Conservation (phyloP, 2,888 invertebrate species). For the Drepana falcataria region DNA sequence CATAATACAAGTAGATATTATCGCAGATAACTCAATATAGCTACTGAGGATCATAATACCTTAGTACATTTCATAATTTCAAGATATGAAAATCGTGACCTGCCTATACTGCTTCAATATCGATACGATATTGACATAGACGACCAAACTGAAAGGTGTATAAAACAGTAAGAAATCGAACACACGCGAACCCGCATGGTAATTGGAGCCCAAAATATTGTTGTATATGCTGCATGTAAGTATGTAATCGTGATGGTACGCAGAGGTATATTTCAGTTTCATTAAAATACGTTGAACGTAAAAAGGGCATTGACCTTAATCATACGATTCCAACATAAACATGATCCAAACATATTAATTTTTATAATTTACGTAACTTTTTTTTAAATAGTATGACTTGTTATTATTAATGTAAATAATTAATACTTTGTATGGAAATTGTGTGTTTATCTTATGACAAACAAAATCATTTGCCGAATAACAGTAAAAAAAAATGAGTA, state of each 20-base stretch:
- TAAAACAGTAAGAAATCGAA: slow-evolving; percentile 67
- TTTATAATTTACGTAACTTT: too few relatives aligned
- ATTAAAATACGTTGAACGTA: slow-evolving; percentile 2
- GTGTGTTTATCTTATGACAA: too few relatives aligned
- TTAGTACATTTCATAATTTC: slow-evolving; percentile 22
- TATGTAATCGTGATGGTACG: slow-evolving; percentile 26
- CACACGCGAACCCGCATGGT: slow-evolving; percentile 59
- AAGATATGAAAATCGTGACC: slow-evolving; percentile 58
- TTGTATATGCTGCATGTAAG: slow-evolving; percentile 32
- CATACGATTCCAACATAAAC: background rate
- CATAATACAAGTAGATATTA: too few relatives aligned
- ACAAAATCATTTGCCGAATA: too few relatives aligned
- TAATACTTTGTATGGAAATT: too few relatives aligned
- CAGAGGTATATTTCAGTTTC: slow-evolving; percentile 23
- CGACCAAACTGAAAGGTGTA: slow-evolving; percentile 61
- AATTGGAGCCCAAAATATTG: slow-evolving; percentile 43
- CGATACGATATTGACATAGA: slow-evolving; percentile 66
- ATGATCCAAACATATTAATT: too few relatives aligned
- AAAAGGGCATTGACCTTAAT: slow-evolving; percentile 5
- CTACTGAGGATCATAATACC: too few relatives aligned
- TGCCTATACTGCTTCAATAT: slow-evolving; percentile 54
- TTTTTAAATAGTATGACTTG: too few relatives aligned
- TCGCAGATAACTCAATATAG: too few relatives aligned
- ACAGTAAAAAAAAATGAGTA: too few relatives aligned
- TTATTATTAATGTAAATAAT: too few relatives aligned